These are phyloP conservation scores for Zoanthus gigantus DNA, from an alignment of 92 coral and sea anemone species.

Conservation along the genomic window DNA sequence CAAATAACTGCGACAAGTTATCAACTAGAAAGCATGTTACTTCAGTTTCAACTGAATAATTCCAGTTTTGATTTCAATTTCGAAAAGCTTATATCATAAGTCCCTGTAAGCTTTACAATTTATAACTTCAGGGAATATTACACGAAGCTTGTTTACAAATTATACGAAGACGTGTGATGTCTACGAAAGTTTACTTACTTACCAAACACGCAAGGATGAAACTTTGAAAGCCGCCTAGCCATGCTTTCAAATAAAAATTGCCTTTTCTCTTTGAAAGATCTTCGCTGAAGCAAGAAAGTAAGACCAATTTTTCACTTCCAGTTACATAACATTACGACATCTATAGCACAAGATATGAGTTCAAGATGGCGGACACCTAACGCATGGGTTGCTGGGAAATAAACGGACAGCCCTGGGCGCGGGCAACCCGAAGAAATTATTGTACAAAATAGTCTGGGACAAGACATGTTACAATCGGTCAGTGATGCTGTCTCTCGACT, in stretches of 20 bases:
- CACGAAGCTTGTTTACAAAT: no score
- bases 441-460: no score
- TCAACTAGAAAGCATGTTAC: no score
- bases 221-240: constrained; percentile 29
- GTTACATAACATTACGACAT: not conserved
- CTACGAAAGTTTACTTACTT: constrained; percentile 1
- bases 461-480: no score
- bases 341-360: not conserved
- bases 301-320: not conserved
- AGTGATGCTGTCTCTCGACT: no score
- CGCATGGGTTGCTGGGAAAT: constrained; percentile 19
- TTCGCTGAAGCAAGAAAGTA: not conserved
- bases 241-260: not conserved
- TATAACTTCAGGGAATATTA: no score
- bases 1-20: no score
- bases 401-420: constrained; percentile 2
- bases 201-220: constrained; percentile 33
- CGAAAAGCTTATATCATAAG: no score
- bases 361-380: constrained; percentile 36
- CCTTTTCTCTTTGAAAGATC: not conserved
- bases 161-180: not conserved
- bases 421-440: no score
- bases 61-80: not conserved
- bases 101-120: no score
- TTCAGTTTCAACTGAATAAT: no score